Conservation (phyloP, 2,113 vertebrate genomes). For the Sporophila hypoxantha region DNA sequence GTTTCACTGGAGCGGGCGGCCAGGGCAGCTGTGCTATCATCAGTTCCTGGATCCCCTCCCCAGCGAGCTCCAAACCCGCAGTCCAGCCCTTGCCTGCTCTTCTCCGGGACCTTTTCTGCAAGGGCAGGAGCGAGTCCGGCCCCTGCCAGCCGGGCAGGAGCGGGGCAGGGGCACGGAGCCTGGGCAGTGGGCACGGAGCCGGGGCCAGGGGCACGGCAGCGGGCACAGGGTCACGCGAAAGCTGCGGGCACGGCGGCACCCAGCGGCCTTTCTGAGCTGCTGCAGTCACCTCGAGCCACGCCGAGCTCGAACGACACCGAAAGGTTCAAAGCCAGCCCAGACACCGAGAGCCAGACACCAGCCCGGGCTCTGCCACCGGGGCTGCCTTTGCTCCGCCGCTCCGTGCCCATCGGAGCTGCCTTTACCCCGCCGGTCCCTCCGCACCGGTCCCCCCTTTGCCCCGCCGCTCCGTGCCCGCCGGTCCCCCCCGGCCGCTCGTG, state of each 20-base stretch:
- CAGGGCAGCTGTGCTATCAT: neutral
- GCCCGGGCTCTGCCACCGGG: neutral
- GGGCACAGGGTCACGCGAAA: no score
- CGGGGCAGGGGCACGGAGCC: neutral
- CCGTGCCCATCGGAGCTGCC: no score
- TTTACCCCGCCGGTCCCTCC: no score
- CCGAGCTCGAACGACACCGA: accelerated
- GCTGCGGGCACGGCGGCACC: no score
- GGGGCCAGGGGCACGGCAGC: no score
- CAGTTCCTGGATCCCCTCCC: neutral
- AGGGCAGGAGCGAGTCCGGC: neutral
- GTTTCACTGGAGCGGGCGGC: neutral
- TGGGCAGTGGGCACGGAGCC: no score
- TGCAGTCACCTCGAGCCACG: neutral
- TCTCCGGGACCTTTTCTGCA: neutral
- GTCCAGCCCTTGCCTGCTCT: neutral
- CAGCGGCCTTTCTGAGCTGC: no score
- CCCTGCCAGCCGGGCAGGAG: neutral
- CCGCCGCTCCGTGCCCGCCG: no score
- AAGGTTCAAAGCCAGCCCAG: neutral
- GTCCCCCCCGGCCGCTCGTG: no score
- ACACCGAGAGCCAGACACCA: no score
- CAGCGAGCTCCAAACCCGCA: neutral
- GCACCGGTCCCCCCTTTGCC: no score
- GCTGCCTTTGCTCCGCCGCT: accelerated